A percentile compares a stretch with the other conserved stretches of the same genome.
Conservation (phyloP, 2,797 vertebrate species). For the Alca torda region DNA sequence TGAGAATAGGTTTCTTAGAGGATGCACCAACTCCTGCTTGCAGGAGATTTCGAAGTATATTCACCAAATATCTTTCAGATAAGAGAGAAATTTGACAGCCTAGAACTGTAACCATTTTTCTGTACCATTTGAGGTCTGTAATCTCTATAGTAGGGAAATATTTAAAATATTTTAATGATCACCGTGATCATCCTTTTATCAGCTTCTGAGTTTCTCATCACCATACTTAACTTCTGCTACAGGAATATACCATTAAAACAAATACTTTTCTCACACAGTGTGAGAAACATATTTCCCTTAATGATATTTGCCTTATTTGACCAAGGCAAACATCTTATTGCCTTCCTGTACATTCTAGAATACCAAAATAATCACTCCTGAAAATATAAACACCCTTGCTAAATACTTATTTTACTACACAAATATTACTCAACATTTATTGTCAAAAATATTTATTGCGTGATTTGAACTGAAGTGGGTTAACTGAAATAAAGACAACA, state of each 20-base stretch:
- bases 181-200: not conserved
- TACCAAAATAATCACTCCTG: not conserved
- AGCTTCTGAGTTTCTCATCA: not conserved
- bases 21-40: not conserved
- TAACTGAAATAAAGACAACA: not conserved
- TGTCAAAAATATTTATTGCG: not conserved
- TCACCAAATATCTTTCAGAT: slow-evolving; percentile 28
- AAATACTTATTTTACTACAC: not conserved
- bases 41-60: slow-evolving; percentile 39
- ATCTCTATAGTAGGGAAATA: slow-evolving; percentile 1
- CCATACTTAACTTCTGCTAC: not conserved
- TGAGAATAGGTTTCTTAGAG: slow-evolving; percentile 31
- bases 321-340: not conserved
- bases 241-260: not conserved
- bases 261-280: not conserved
- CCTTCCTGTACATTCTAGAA: not conserved
- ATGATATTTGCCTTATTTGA: not conserved
- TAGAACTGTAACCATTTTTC: slow-evolving; percentile 17
- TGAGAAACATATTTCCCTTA: not conserved
- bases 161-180: slow-evolving; percentile 23
- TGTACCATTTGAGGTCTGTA: not conserved
- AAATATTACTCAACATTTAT: not conserved
- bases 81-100: slow-evolving; percentile 18
- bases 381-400: not conserved
- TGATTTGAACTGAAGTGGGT: not conserved